phyloP scores from a whole-genome alignment of 2,797 vertebrate species.

The Diglossa cyanea region DNA sequence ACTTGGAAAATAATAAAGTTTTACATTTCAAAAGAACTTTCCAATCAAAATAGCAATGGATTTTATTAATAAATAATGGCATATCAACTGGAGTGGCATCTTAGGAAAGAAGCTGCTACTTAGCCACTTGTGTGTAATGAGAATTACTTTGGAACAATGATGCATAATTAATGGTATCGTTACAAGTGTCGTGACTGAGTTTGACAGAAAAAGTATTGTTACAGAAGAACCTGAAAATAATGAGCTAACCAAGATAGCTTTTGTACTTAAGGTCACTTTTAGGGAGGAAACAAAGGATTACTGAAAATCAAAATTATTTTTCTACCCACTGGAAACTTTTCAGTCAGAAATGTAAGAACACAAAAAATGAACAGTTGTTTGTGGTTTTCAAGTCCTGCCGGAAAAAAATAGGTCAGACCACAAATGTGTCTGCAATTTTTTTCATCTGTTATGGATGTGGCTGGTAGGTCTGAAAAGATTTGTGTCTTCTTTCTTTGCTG shows the following conservation, averaged over 20 bases:
- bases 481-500: background rate
- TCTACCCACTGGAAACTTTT: background rate
- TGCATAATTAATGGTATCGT: slow-evolving; percentile 7
- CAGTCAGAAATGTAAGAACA: background rate
- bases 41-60: background rate
- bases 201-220: background rate
- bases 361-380: background rate
- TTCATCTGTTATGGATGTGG: background rate
- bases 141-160: background rate
- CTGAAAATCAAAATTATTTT: background rate
- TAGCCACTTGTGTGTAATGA: background rate
- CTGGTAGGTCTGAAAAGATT: background rate
- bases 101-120: background rate
- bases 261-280: background rate
- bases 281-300: background rate
- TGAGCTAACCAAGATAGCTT: background rate
- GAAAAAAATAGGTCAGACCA: background rate
- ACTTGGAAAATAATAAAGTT: background rate
- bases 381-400: background rate
- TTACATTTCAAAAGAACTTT: background rate
- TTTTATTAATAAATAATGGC: background rate
- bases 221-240: background rate
- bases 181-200: background rate
- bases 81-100: background rate
- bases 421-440: background rate